These are phyloP conservation scores for Rhopilema esculentum DNA, from an alignment of 30 jellyfish, hydroid and myxozoan genomes.

Conservation along the genomic window DNA sequence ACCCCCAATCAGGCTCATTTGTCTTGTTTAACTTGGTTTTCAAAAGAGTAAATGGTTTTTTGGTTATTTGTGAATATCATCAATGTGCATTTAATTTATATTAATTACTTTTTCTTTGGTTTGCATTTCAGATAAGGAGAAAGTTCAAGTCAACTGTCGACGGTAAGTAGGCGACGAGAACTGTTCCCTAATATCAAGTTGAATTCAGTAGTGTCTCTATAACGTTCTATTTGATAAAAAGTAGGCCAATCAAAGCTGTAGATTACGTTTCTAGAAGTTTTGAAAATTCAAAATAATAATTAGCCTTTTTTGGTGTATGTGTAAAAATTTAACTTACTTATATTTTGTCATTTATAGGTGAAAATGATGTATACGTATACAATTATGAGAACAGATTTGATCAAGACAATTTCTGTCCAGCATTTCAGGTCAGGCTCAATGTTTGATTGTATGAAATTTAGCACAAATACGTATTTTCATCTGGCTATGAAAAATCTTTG, in stretches of 20 bases:
- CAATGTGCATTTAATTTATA: background rate
- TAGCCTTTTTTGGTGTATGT: background rate
- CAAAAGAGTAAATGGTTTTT: too few relatives aligned
- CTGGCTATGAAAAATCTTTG: too few relatives aligned
- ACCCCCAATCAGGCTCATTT: too few relatives aligned
- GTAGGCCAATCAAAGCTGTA: background rate
- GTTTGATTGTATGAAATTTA: too few relatives aligned
- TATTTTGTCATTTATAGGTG: too few relatives aligned
- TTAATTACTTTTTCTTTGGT: background rate
- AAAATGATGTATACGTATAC: constrained; percentile 52
- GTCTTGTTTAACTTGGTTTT: too few relatives aligned
- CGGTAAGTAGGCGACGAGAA: constrained; percentile 31
- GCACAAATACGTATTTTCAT: too few relatives aligned
- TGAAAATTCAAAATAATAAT: too few relatives aligned
- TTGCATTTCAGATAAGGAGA: constrained; percentile 20
- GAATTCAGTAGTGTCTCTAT: background rate
- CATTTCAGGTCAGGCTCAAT: constrained; percentile 71
- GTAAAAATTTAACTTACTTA: too few relatives aligned
- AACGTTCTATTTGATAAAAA: background rate
- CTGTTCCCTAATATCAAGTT: background rate
- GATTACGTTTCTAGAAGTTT: too few relatives aligned
- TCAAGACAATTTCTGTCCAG: constrained; percentile 91
- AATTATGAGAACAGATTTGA: constrained; percentile 82
- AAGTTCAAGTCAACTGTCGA: constrained; percentile 20
- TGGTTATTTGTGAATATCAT: too few relatives aligned